Base-by-base conservation (phyloP, 2,888 invertebrate genomes). In the Hedychridium roseum region DNA sequence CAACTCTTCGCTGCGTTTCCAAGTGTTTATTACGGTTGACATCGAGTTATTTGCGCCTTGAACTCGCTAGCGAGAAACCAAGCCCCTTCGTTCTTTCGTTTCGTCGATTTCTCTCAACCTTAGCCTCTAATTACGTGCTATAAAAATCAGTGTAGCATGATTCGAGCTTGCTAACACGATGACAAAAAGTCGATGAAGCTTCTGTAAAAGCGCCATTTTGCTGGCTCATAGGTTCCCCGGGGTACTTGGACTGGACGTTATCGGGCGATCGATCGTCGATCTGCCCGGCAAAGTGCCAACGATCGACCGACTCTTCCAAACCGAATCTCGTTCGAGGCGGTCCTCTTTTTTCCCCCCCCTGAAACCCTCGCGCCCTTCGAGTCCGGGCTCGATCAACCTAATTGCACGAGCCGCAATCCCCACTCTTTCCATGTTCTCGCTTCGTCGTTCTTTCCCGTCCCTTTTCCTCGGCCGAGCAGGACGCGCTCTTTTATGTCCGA, bases 281-380 rank as follows among this genome's bases (percentile, higher is more conserved):
- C 57, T 53, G 38, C 46, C n/a, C 44, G 50, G 34, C 28, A 49
- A 58, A 57, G 57, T 58, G 57, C 47, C 50, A 58, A 58, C 54
- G 57, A 57, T 57, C 30, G 51, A 56, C n/a, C 5, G 30, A 11
- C 30, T 38, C 44, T 11, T 43, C 44, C 60, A 61, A 64, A 67
- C 58, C 48, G 57, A 61, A 65, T 65, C 63, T 65, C 60, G 56
- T 59, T 54, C 62, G 60, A 60, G 65, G 65, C 59, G 65, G 60
- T 63, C 66, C 50, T 50, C 36, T 43, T 44, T 52, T 37, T 17
- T 28, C 39, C 40, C 44, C 43, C 43, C 41, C 17, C 14, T 30
- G 12, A 30, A 41, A 21, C 35, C 20, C 16, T 28, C 48, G 23
- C n/a, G n/a, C n/a, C 38, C 17, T 40, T 18, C 30, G 23, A 4